phyloP scores from a whole-genome alignment of 2,113 vertebrate genomes.

The Thinocorus orbignyianus region DNA sequence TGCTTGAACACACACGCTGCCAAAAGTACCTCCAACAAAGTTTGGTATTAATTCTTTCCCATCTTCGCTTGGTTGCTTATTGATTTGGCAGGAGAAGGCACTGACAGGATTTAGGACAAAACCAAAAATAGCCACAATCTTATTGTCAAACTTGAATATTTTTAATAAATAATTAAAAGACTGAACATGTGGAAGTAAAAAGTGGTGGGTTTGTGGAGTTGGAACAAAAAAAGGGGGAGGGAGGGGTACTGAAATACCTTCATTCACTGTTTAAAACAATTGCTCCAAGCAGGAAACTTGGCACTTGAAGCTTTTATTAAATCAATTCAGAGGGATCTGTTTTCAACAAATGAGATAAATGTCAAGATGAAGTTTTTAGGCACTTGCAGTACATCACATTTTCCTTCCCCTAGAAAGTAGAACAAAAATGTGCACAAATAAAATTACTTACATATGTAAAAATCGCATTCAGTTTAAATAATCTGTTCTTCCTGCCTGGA shows the following conservation, averaged over 20 bases:
- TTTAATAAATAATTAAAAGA: not conserved
- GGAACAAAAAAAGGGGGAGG: not conserved
- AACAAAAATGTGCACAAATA: conserved; percentile 51
- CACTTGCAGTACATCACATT: conserved; percentile 25
- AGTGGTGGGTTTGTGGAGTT: not conserved
- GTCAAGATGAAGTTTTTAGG: conserved; percentile 45
- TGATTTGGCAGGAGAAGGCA: conserved; percentile 22
- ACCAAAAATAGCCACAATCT: conserved; percentile 34
- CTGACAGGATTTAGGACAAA: conserved; percentile 6
- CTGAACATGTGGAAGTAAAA: conserved; percentile 24
- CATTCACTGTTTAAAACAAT: conserved; percentile 40
- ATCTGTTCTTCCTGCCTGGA: conserved; percentile 42
- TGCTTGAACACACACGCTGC: conserved; percentile 21
- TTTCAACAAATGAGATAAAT: conserved; percentile 63
- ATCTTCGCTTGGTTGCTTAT: conserved; percentile 37
- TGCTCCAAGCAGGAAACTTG: conserved; percentile 50
- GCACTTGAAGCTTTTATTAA: conserved; percentile 49
- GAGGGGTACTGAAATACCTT: conserved; percentile 14
- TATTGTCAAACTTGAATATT: conserved; percentile 21
- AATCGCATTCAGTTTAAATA: conserved; percentile 36
- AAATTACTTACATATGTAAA: conserved; percentile 60
- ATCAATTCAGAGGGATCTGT: conserved; percentile 50
- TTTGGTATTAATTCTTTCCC: conserved; percentile 1
- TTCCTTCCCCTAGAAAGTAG: conserved; percentile 15
- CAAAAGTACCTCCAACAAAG: conserved; percentile 42